Evolutionary conservation across 2,797 vertebrate species (phyloP), one percentile per base, ranked within the genome.

Genomic region (Myoxocephalus aenaeus): DNA sequence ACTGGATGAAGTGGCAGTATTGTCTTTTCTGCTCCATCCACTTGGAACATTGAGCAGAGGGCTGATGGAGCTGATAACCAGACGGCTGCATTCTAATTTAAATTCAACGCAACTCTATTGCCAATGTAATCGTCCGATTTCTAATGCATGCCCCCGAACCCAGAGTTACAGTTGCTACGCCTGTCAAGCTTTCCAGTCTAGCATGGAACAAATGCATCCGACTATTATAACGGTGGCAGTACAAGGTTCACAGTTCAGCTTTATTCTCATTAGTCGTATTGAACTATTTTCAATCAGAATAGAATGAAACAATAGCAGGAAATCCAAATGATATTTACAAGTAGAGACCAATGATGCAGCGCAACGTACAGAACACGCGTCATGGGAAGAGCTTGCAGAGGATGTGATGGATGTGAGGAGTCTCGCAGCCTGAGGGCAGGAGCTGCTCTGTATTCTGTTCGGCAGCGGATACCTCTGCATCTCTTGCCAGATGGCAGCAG

Each of bases 51-150:
- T 18, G 9, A 51, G 50, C 29, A 14, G 12, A 14, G 18, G 59
- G 14, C 46, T 5, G 44, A 64, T 29, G 50, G 32, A 50, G 27
- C 32, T 51, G 38, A 67, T 68, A 59, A 77, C 7, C 5, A n/a
- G n/a, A n/a, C n/a, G 32, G 5, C 34, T 69, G n/a, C 38, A 64
- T 82, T 40, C 69, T 67, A 54, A 70, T 57, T 63, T 61, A 29
- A 69, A 50, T 44, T n/a, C 38, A 62, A 2, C 51, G 11, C 50
- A 40, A 27, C 40, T 62, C 32, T 38, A 40, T 18, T 22, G 32
- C 59, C 34, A 4, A 44, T 20, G 14, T n/a, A 44, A 77, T 32
- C 44, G 46, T 18, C n/a, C 29, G 42, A 29, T 29, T 0, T 6
- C 17, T 57, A 22, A 69, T 54, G 36, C 25, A 10, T 5, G 2